Evolutionary conservation across 2,113 vertebrate species (phyloP).

Genomic region (Crocuta crocuta): DNA sequence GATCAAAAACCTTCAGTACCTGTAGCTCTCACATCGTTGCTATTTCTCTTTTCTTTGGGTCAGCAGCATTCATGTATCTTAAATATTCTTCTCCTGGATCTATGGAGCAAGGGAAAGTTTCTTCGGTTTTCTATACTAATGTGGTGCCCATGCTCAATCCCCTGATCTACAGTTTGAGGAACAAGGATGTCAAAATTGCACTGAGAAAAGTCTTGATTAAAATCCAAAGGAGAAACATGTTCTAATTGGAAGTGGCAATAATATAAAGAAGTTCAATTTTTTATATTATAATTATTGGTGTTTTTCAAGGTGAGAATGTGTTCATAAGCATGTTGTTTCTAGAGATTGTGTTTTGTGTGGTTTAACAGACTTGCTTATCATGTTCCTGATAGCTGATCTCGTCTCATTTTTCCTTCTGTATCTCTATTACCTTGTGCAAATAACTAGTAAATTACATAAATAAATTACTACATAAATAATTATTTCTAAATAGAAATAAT

Average conservation of each 20-base stretch:
- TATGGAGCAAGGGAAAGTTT: constrained; percentile 62
- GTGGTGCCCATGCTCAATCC: constrained; percentile 68
- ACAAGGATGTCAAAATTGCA: constrained; percentile 67
- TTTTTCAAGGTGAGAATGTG: neutral
- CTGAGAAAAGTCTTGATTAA: constrained; percentile 17
- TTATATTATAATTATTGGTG: neutral
- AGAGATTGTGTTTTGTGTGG: neutral
- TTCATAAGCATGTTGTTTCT: neutral
- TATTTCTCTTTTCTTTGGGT: constrained; percentile 66
- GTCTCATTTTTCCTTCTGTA: neutral
- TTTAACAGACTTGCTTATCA: neutral
- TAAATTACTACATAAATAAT: neutral
- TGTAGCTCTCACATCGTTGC: constrained; percentile 71
- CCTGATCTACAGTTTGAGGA: constrained; percentile 71
- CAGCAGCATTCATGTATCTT: constrained; percentile 70
- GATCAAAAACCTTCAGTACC: constrained; percentile 51
- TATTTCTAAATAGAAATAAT: neutral
- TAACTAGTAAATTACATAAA: neutral
- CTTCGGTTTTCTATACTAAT: constrained; percentile 76
- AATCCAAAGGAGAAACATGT: neutral
- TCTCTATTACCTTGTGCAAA: neutral
- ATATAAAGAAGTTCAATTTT: neutral
- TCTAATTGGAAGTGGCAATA: neutral
- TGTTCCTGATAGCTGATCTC: neutral
- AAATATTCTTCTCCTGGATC: constrained; percentile 63